Conservation (phyloP, 2,113 vertebrate species). For the Protomyctophum bolini region DNA sequence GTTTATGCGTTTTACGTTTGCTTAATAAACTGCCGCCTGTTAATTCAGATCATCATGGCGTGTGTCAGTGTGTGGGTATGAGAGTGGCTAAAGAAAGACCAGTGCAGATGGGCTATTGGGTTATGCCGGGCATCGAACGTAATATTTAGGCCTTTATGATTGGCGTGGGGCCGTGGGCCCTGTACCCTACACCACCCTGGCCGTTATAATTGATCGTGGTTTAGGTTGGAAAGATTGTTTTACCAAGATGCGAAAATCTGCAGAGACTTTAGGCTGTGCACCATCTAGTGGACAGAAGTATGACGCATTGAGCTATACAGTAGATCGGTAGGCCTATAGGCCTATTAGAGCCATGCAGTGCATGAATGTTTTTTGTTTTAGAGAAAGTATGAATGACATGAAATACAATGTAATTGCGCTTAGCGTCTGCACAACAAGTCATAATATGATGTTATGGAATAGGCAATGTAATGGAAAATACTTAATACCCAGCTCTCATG, state of each 20-base stretch:
- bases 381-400: too few species aligned
- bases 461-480: too few species aligned
- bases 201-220: slow-evolving; percentile 4
- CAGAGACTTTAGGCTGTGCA: slow-evolving; percentile 34
- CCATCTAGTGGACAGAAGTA: slow-evolving; percentile 44
- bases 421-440: too few species aligned
- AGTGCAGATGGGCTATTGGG: not conserved
- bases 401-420: too few species aligned
- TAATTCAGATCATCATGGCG: slow-evolving; percentile 26
- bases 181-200: slow-evolving; percentile 25
- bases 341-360: too few species aligned
- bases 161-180: slow-evolving; percentile 30
- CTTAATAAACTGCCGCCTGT: slow-evolving; percentile 14
- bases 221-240: slow-evolving; percentile 48
- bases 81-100: not conserved
- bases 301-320: slow-evolving; percentile 13
- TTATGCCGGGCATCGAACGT: too few species aligned
- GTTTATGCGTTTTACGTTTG: not conserved
- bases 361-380: too few species aligned
- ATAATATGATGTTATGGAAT: too few species aligned
- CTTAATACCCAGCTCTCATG: too few species aligned
- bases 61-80: not conserved
- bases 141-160: slow-evolving; percentile 19
- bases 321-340: slow-evolving; percentile 6
- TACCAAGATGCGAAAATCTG: slow-evolving; percentile 29